Base-by-base conservation (phyloP, 2,888 invertebrate genomes). In the Microchrysa polita region DNA sequence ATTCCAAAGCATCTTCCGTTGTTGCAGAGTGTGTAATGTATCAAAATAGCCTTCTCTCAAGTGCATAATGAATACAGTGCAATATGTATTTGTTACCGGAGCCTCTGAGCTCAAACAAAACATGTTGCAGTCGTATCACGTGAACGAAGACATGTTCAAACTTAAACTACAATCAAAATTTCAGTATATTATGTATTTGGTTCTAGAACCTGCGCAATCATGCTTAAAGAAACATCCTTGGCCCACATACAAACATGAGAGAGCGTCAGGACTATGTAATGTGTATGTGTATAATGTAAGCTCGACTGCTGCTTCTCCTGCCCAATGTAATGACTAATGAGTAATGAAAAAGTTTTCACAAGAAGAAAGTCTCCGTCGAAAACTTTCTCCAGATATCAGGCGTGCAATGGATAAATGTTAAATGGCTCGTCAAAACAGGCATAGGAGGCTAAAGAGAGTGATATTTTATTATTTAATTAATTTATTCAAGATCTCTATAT, bases 351-450 rank as follows among this genome's bases (percentile, higher is more conserved):
- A 55, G 27, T 52, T 57, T 57, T 55, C 69, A 69, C 40, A 69
- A 40, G 42, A 55, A 55, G 69, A 20, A 57, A 69, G 42, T 40
- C 69, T 55, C 55, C 69, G 42, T 57, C n/a, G n/a, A n/a, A 12
- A 40, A 40, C 42, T 55, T 55, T 57, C 57, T 69, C 40, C 57
- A 69, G 57, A 69, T 57, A 69, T 69, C 55, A 69, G 69, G 69
- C 55, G 55, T 69, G 69, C 69, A 57, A 69, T n/a, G n/a, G n/a
- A n/a, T n/a, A n/a, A n/a, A n/a, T n/a, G 69, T 69, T 69, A 57
- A 34, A 69, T 69, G 34, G 57, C 27, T 57, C 55, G n/a, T n/a
- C n/a, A n/a, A n/a, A 40, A 27, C 42, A 55, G 40, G 42, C 18
- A 55, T n/a, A n/a, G n/a, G n/a, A n/a, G n/a, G n/a, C n/a, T n/a